A percentile compares a stretch with the other conserved stretches of the same genome.
These are phyloP conservation scores for Coreius guichenoti DNA, from an alignment of 2,797 vertebrate genomes.

Conservation along the genomic window DNA sequence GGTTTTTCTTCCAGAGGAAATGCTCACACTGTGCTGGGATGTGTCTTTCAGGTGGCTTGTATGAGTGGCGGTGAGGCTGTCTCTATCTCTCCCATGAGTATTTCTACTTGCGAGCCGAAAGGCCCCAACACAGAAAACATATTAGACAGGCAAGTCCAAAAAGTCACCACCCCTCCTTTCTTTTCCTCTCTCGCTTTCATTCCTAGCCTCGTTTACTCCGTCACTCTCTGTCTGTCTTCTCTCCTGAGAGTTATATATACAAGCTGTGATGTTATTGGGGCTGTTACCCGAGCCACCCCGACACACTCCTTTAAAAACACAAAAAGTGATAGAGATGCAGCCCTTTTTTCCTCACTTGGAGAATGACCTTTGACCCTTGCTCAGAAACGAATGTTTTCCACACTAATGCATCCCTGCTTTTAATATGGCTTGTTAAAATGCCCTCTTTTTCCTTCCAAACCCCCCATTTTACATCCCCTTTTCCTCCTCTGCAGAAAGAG, in stretches of 20 bases:
- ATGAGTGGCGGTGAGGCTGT: constrained; percentile 1
- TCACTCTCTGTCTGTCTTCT: constrained; percentile 26
- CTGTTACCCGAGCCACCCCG: constrained; percentile 54
- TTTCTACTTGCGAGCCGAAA: constrained; percentile 33
- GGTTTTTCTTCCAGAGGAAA: constrained; percentile 46
- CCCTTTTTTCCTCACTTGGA: constrained; percentile 65
- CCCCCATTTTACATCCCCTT: constrained; percentile 44
- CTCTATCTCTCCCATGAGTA: constrained; percentile 47
- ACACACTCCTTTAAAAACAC: constrained; percentile 43
- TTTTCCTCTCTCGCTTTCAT: constrained; percentile 27
- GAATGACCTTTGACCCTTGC: constrained; percentile 60
- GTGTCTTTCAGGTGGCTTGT: constrained; percentile 53
- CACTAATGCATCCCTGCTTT: constrained; percentile 65
- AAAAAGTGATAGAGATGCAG: constrained; percentile 44
- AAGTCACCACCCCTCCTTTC: neutral
- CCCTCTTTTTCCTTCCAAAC: constrained; percentile 30
- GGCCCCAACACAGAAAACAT: constrained; percentile 51
- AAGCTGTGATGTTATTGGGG: constrained; percentile 60
- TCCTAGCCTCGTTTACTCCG: constrained; percentile 6
- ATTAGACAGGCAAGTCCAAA: constrained; percentile 48
- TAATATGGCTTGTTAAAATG: constrained; percentile 67
- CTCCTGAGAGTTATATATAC: constrained; percentile 52
- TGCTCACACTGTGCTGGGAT: constrained; percentile 28
- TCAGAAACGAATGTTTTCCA: constrained; percentile 65
- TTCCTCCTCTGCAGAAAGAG: constrained; percentile 62